Evolutionary conservation across 2,113 vertebrate genomes (phyloP), one percentile per base, ranked within the genome.

Genomic region (Alectura lathami): DNA sequence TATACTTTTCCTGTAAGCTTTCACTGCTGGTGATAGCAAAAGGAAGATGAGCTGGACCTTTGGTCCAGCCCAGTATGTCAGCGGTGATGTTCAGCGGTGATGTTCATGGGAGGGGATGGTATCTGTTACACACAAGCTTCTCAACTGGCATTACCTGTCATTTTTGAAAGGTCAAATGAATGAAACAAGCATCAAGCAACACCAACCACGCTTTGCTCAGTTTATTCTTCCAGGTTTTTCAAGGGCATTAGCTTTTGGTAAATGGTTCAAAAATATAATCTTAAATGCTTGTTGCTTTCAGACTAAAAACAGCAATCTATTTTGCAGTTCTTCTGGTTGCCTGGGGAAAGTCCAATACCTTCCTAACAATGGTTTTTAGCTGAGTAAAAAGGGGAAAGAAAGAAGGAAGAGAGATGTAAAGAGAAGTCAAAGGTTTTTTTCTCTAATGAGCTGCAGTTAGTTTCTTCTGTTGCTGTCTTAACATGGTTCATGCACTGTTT

Each of bases 41-140:
- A 79, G 74, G 40, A 53, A 53, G 20, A 74, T 0, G 1, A 64
- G 30, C 42, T 36, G 21, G 60, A 50, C n/a, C 40, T 79, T 34
- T 67, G 22, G 43, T 74, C 24, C 13, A 3, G 73, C 24, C 3
- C 23, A 18, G 8, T n/a, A 38, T 17, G 29, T 27, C 4, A 79
- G 12, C 17, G 80, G 66, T n/a, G 60, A 30, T 7, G 10, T 53
- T 66, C 18, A 59, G 50, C 16, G 70, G 8, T n/a, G 20, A 29
- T 17, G 42, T n/a, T 66, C 48, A 24, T 50, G 48, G n/a, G 26
- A 72, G 17, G 40, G 23, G 6, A 57, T 8, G 1, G 11, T n/a
- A n/a, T 7, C 18, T 13, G 5, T n/a, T 1, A 1, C 7, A 30
- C 23, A 43, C 1, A 3, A 66, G 20, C 43, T 66, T 78, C 66